Conservation (phyloP, 2,113 vertebrate genomes). For the Gavia stellata region DNA sequence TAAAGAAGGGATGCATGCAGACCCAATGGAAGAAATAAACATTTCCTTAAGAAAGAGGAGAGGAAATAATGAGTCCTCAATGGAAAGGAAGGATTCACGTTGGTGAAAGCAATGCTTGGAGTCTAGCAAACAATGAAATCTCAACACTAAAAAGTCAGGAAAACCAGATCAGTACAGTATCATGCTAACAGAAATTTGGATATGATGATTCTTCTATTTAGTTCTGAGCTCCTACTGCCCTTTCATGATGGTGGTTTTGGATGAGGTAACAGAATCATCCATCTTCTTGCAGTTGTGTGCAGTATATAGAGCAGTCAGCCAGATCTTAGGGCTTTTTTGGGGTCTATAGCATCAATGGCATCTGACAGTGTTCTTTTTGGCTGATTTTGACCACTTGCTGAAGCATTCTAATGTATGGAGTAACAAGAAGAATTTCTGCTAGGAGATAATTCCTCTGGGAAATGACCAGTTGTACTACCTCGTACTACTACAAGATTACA, state of each 20-base stretch:
- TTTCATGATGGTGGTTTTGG: neutral
- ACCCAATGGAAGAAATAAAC: neutral
- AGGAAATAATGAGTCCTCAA: neutral
- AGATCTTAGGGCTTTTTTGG: neutral
- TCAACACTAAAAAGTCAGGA: neutral
- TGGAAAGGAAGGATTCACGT: neutral
- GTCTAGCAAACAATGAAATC: neutral
- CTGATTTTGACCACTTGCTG: neutral
- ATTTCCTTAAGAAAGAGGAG: neutral
- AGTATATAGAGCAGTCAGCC: neutral
- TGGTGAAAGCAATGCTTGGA: neutral
- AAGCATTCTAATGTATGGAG: neutral
- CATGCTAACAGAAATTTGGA: neutral
- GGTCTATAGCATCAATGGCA: fast-evolving
- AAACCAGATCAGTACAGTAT: neutral
- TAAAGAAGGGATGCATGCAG: neutral
- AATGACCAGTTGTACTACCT: neutral
- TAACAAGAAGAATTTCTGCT: neutral
- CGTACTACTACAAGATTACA: neutral
- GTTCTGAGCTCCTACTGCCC: neutral
- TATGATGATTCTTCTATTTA: neutral
- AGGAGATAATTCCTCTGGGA: neutral
- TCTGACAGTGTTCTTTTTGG: neutral
- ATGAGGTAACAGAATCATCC: neutral
- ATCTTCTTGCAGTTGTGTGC: neutral